A percentile compares a stretch with the other conserved stretches of the same genome.
Conservation (phyloP, 2,797 vertebrate species). For the Sylvilagus floridanus region DNA sequence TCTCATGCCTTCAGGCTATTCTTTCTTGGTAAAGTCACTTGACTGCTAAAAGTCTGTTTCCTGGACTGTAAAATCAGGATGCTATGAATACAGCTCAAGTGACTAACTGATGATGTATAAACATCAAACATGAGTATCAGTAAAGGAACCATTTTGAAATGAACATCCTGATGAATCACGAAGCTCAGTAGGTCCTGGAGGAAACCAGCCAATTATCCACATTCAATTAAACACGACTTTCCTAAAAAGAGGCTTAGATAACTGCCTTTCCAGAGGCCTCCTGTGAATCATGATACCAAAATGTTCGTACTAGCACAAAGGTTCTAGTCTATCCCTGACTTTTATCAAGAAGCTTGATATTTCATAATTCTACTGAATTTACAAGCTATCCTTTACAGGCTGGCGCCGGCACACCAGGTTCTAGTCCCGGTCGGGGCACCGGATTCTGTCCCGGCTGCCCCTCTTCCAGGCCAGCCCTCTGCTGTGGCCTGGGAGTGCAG, state of each 20-base stretch:
- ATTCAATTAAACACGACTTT: constrained; percentile 60
- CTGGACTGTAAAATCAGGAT: constrained; percentile 45
- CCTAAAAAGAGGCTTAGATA: not conserved
- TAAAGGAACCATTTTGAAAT: constrained; percentile 63
- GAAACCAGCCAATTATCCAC: constrained; percentile 30
- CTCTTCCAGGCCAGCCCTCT: too few species aligned
- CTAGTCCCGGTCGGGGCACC: too few species aligned
- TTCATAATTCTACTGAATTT: constrained; percentile 49
- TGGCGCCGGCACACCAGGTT: too few species aligned
- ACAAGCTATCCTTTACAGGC: not conserved
- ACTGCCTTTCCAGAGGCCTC: not conserved
- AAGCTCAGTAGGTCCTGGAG: not conserved
- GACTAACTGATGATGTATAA: constrained; percentile 55
- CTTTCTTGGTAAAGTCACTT: constrained; percentile 53
- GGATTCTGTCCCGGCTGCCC: too few species aligned
- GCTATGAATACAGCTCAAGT: constrained; percentile 1
- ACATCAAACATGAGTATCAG: constrained; percentile 49
- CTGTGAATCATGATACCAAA: not conserved
- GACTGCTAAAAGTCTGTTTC: constrained; percentile 46
- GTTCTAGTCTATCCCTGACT: not conserved
- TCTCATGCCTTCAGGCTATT: constrained; percentile 28
- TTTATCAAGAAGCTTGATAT: constrained; percentile 7
- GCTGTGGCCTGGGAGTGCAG: too few species aligned
- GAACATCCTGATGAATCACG: constrained; percentile 41
- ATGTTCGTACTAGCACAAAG: not conserved